These are phyloP conservation scores for Chrysodeixis includens DNA, from an alignment of 2,888 invertebrate genomes.

Conservation along the genomic window DNA sequence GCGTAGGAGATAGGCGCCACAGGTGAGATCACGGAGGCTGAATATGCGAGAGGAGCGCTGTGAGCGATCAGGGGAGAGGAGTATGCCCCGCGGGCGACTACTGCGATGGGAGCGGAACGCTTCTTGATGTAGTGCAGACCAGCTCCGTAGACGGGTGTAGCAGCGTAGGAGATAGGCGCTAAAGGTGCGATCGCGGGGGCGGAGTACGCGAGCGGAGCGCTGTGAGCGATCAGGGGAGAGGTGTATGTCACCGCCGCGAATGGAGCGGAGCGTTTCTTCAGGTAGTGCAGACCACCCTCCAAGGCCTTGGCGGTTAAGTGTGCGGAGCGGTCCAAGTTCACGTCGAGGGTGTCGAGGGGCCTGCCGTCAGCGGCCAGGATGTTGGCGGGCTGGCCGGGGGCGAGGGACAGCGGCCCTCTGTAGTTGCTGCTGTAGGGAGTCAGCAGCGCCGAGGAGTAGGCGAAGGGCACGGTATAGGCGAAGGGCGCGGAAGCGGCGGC, in stretches of 20 bases:
- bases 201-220: constrained; percentile 62
- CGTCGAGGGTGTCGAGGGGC: constrained; percentile 83
- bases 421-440: constrained; percentile 70
- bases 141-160: neutral
- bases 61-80: constrained; percentile 33
- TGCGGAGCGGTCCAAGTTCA: constrained; percentile 83
- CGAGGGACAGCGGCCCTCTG: constrained; percentile 81
- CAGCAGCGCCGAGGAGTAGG: constrained; percentile 63
- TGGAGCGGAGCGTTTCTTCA: constrained; percentile 77
- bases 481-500: constrained; percentile 80
- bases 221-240: constrained; percentile 46
- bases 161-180: too few species aligned
- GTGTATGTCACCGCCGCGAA: constrained; percentile 36
- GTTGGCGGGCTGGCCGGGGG: constrained; percentile 84
- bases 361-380: constrained; percentile 81
- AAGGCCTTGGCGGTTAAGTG: constrained; percentile 80
- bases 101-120: constrained; percentile 71
- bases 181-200: too few species aligned
- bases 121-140: constrained; percentile 76
- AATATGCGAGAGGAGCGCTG: constrained; percentile 38
- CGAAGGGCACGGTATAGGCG: constrained; percentile 71
- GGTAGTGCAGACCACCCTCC: constrained; percentile 68
- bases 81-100: constrained; percentile 21
- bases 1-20: constrained; percentile 39
- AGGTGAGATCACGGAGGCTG: constrained; percentile 18